phyloP scores from a whole-genome alignment of 2,888 invertebrate genomes.

The Chymomyza amoena region DNA sequence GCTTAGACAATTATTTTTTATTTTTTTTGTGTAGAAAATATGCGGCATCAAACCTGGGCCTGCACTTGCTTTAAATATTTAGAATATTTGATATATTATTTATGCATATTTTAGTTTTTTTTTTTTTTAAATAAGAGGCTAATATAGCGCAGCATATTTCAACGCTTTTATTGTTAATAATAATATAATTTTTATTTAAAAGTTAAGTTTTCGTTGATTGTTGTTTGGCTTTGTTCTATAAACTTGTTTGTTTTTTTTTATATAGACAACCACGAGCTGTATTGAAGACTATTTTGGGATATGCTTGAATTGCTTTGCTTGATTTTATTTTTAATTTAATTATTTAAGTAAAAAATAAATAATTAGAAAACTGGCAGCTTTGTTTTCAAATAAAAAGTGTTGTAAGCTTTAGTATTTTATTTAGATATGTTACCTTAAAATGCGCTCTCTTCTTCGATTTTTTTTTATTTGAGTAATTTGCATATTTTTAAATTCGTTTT shows the following conservation, averaged over 20 bases:
- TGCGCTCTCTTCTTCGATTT: neutral
- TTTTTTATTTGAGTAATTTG: constrained; percentile 21
- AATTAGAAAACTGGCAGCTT: constrained; percentile 39
- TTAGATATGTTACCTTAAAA: constrained; percentile 9
- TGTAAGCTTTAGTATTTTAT: constrained; percentile 2
- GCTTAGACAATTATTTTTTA: constrained; percentile 3
- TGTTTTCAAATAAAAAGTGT: constrained; percentile 22
- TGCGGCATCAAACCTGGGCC: neutral
- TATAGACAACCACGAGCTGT: constrained; percentile 64
- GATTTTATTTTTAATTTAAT: constrained; percentile 23
- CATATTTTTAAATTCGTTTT: constrained; percentile 49
- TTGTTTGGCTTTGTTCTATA: constrained; percentile 59
- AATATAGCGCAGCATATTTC: constrained; percentile 60
- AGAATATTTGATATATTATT: constrained; percentile 7
- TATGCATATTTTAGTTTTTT: constrained; percentile 25
- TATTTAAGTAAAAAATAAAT: constrained; percentile 32
- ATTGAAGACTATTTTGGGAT: constrained; percentile 70
- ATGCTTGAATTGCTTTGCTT: constrained; percentile 67
- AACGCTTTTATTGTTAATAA: constrained; percentile 7
- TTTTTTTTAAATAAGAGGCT: constrained; percentile 52
- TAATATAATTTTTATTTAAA: constrained; percentile 15
- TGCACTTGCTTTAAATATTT: constrained; percentile 3
- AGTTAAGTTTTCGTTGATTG: constrained; percentile 65
- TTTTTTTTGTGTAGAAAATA: constrained; percentile 3
- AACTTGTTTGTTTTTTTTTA: constrained; percentile 10